Evolutionary conservation across 2,797 vertebrate species (phyloP).

Genomic region (Myotis planiceps): DNA sequence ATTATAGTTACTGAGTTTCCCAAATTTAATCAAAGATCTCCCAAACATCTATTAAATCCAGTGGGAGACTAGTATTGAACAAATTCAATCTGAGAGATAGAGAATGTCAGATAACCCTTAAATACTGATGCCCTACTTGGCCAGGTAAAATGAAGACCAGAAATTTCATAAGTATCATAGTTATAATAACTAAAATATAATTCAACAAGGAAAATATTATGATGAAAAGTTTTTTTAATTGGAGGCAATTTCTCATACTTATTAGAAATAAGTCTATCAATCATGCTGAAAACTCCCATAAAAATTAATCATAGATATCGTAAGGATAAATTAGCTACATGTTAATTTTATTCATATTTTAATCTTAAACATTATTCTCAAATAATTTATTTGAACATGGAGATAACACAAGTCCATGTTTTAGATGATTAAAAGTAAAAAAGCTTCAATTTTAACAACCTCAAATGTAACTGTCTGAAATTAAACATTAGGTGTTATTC

Average conservation of each 20-base stretch:
- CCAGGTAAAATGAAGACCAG: not conserved
- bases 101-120: not conserved
- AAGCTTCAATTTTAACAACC: not conserved
- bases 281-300: constrained; percentile 7
- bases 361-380: constrained; percentile 36
- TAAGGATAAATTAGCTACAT: constrained; percentile 17
- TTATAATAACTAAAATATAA: constrained; percentile 46
- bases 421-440: not conserved
- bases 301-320: constrained; percentile 13
- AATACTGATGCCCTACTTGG: not conserved
- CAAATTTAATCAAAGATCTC: constrained; percentile 29
- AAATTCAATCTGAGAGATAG: constrained; percentile 7
- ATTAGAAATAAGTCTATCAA: constrained; percentile 16
- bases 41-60: not conserved
- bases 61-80: not conserved
- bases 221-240: not conserved
- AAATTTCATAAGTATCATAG: not conserved
- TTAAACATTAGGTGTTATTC: not conserved
- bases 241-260: not conserved
- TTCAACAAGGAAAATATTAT: constrained; percentile 1
- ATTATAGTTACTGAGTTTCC: not conserved
- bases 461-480: constrained; percentile 19
- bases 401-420: constrained; percentile 38
- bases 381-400: constrained; percentile 21
- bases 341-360: constrained; percentile 55